Base-by-base conservation (phyloP, 2,113 vertebrate genomes). In the Nothobranchius kuhntae region DNA sequence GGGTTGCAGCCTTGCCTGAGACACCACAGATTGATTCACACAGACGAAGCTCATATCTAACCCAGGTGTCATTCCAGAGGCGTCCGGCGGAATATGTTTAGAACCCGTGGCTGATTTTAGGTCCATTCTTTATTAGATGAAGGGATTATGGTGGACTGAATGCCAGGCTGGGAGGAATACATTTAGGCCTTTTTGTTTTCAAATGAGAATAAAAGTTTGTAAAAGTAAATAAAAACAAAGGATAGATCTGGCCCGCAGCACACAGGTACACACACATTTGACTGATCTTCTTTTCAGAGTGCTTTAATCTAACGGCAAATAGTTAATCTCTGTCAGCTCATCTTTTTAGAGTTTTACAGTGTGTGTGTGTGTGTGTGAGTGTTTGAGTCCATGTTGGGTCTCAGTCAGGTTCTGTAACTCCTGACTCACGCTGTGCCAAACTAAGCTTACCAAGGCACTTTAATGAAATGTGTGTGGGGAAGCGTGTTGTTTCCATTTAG, bases 401-500 rank as follows among this genome's bases (percentile, higher is more conserved):
- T 63, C 53, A 60, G 62, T 67, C 64, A 69, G 65, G 52, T 78
- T 48, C 61, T 83, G 56, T 62, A 30, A 59, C 68, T 78, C 67
- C 64, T 64, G 77, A 83, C 80, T 83, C 76, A 52, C 17, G 55
- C 71, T 74, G 74, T 66, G 65, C 70, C 70, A 77, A 69, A 73
- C 74, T 62, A 75, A 77, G 65, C 63, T 67, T 66, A 68, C 76
- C 66, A 50, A 64, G 67, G 50, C 73, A 54, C 65, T 78, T 77
- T 84, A 86, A 82, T 87, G 71, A 89, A 86, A 80, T 26, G 54
- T 86, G 81, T 82, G 78, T 68, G 71, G 73, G 69, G 51, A 72
- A 82, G 83, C 52, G 58, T 80, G 57, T 73, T 82, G 78, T 55
- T 67, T 82, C 78, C 80, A 84, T 85, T 89, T 89, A 84, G 61